A percentile compares a stretch with the other conserved stretches of the same genome.
Conservation (phyloP, 2,113 vertebrate genomes). For the Porphyrio hochstetteri region DNA sequence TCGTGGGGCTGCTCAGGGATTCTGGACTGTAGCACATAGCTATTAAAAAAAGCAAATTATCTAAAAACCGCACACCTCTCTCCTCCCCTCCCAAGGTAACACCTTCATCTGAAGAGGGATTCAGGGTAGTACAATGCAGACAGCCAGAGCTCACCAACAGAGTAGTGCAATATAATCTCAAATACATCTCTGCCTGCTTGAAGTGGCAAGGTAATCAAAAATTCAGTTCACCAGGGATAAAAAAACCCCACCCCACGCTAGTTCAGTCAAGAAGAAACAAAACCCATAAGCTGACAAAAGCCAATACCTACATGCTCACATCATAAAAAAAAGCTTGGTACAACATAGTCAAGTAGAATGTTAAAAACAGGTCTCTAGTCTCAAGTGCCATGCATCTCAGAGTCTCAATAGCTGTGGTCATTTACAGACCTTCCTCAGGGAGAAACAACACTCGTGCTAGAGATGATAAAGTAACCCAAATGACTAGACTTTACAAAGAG, state of each 20-base stretch:
- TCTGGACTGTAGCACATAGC: neutral
- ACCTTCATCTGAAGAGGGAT: neutral
- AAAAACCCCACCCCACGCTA: neutral
- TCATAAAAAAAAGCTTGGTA: neutral
- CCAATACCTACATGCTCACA: neutral
- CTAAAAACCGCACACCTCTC: neutral
- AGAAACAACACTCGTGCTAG: neutral
- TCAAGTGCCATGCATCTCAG: neutral
- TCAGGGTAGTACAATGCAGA: neutral
- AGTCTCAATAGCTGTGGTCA: neutral
- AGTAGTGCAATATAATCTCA: neutral
- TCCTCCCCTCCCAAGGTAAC: neutral
- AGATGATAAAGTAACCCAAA: neutral
- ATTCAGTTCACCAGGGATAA: neutral
- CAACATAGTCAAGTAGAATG: neutral
- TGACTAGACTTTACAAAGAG: neutral
- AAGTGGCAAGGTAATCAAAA: neutral
- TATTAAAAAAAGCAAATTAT: neutral
- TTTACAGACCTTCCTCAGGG: neutral
- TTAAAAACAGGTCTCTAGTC: neutral
- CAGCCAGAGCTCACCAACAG: neutral
- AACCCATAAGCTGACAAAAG: neutral
- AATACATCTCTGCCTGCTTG: neutral
- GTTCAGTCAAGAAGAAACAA: neutral
- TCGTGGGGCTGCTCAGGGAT: neutral